These are phyloP conservation scores for Rachycentron canadum DNA, from an alignment of 2,797 vertebrate genomes.

Conservation along the genomic window DNA sequence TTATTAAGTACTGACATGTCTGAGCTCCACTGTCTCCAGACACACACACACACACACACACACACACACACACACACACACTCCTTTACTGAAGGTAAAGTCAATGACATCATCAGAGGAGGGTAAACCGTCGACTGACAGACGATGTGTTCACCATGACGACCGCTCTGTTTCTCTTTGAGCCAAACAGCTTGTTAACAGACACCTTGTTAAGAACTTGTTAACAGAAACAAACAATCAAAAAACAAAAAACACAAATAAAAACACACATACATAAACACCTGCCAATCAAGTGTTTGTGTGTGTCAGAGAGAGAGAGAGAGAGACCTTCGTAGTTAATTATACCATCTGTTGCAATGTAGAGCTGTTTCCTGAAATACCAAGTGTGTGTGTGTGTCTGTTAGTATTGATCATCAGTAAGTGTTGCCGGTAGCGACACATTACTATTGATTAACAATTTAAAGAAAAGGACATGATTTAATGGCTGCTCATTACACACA, in stretches of 20 bases:
- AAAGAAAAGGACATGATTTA: too few species aligned
- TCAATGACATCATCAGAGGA: conserved; percentile 51
- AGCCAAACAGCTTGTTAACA: conserved; percentile 26
- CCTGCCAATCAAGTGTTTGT: conserved; percentile 23
- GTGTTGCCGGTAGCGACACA: too few species aligned
- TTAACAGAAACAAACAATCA: conserved; percentile 14
- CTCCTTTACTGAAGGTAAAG: background rate
- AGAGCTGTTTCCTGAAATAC: conserved; percentile 36
- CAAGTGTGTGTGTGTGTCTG: conserved; percentile 8
- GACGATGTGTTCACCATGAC: background rate
- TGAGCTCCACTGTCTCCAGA: too few species aligned
- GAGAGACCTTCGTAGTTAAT: conserved; percentile 22
- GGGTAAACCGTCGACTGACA: background rate
- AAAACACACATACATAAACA: conserved; percentile 5
- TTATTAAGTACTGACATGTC: conserved; percentile 41
- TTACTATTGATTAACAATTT: too few species aligned
- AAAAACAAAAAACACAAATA: conserved; percentile 10
- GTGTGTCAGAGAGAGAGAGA: background rate
- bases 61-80: too few species aligned
- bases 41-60: too few species aligned
- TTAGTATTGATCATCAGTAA: too few species aligned
- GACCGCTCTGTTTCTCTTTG: conserved; percentile 5
- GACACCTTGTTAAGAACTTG: conserved; percentile 19
- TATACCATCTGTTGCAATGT: conserved; percentile 36
- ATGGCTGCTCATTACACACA: too few species aligned